Evolutionary conservation across 2,113 vertebrate genomes (phyloP), one percentile per base, ranked within the genome.

Genomic region (Cavia porcellus): DNA sequence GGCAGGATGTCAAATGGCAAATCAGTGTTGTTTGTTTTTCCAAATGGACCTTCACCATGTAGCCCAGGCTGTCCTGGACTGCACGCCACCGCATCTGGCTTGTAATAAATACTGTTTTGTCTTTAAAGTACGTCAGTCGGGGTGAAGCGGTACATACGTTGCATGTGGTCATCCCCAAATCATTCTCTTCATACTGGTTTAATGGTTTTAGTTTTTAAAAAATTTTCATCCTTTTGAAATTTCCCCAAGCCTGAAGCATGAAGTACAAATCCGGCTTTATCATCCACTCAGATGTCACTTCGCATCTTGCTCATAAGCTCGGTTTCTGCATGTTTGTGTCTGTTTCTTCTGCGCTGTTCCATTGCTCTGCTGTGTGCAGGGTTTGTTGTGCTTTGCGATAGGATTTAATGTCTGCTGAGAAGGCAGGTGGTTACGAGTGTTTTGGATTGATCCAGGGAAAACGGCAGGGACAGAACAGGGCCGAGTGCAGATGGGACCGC

Each of bases 211-310:
- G 13, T 52, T 85, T 91, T 97, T 84, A 45, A 24, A 85, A 81
- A 85, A 52, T 57, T 94, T 94, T 88, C 25, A 84, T 70, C 66
- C 68, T n/a, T 70, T 94, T 92, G 77, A 42, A n/a, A 89, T 77
- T 96, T 83, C 74, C 28, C 20, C 13, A 70, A 64, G 32, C 42
- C 20, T 24, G n/a, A 86, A 25, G 7, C 47, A 35, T 66, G 38
- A 57, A 24, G 30, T 59, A 64, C 66, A 74, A n/a, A 25, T 91
- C 52, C 3, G 61, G 42, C 25, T 22, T 77, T 32, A 66, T 13
- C 47, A n/a, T 95, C 83, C 62, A 50, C 50, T 30, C 70, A 81
- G n/a, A 66, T 68, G 32, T 75, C 52, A 42, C 52, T 81, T 92
- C 55, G 24, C 79, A n/a, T 38, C 8, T 47, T 66, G 77, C 50